Conservation (phyloP, 2,888 invertebrate genomes). For the Brachyptera risi region DNA sequence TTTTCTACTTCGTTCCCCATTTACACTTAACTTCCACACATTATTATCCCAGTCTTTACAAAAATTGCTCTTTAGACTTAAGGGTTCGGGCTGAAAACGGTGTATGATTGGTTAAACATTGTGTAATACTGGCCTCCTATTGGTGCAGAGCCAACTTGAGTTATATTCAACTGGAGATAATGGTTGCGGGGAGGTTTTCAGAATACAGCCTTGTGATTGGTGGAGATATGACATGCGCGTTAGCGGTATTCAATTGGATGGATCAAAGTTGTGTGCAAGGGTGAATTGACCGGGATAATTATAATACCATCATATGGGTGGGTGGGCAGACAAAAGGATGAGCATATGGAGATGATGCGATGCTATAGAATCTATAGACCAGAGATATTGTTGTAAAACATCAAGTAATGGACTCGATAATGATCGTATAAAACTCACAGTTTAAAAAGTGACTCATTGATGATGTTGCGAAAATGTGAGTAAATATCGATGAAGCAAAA, state of each 20-base stretch:
- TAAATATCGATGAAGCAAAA: too few species aligned
- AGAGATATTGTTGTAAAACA: too few species aligned
- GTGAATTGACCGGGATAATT: neutral
- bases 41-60: constrained; percentile 7
- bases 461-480: too few species aligned
- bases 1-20: constrained; percentile 2
- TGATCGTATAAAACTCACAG: too few species aligned
- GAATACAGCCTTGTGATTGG: neutral
- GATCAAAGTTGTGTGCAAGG: neutral
- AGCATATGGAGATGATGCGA: neutral
- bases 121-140: neutral
- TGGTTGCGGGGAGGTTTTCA: neutral
- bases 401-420: too few species aligned
- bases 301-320: neutral
- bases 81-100: constrained; percentile 14
- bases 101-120: constrained; percentile 1
- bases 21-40: constrained; percentile 10
- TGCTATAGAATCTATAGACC: too few species aligned
- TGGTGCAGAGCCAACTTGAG: neutral
- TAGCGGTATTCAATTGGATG: neutral
- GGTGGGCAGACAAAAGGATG: neutral
- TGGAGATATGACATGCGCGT: constrained; percentile 6
- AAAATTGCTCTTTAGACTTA: constrained; percentile 18
- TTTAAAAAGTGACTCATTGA: too few species aligned
- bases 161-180: neutral